A percentile compares a stretch with the other conserved stretches of the same genome.
These are phyloP conservation scores for Notodonta dromedarius DNA, from an alignment of 2,888 invertebrate species.

Conservation along the genomic window DNA sequence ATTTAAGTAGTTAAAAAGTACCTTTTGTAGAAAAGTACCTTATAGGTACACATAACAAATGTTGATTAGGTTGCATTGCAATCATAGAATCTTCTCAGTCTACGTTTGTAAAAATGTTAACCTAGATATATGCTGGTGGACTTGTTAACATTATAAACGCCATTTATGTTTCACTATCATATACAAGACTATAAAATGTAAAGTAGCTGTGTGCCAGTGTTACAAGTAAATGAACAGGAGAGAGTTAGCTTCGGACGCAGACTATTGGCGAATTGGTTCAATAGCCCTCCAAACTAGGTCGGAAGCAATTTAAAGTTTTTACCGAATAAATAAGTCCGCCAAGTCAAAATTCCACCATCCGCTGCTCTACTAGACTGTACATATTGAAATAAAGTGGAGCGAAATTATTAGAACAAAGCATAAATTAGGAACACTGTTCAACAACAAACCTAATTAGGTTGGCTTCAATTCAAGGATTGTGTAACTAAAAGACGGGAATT, in stretches of 20 bases:
- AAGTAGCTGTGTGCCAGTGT: background rate
- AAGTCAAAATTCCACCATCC: slow-evolving; percentile 68
- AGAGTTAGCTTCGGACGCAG: slow-evolving; percentile 59
- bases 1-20: too few species aligned
- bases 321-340: slow-evolving; percentile 69
- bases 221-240: slow-evolving; percentile 53
- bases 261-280: slow-evolving; percentile 74
- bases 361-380: slow-evolving; percentile 53
- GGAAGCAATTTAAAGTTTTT: slow-evolving; percentile 81
- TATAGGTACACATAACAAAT: too few species aligned
- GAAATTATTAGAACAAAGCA: slow-evolving; percentile 36
- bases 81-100: too few species aligned
- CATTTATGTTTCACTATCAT: too few species aligned
- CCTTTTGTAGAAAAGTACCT: too few species aligned
- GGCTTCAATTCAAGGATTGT: slow-evolving; percentile 35
- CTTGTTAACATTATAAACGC: too few species aligned
- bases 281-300: slow-evolving; percentile 72
- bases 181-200: background rate
- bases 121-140: too few species aligned
- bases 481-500: slow-evolving; percentile 25
- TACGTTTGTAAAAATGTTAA: too few species aligned
- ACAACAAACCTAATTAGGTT: slow-evolving; percentile 40
- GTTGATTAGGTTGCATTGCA: too few species aligned
- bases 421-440: slow-evolving; percentile 35
- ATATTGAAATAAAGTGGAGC: slow-evolving; percentile 49